Conservation (phyloP, 2,113 vertebrate genomes). For the Speoplatyrhinus poulsoni region DNA sequence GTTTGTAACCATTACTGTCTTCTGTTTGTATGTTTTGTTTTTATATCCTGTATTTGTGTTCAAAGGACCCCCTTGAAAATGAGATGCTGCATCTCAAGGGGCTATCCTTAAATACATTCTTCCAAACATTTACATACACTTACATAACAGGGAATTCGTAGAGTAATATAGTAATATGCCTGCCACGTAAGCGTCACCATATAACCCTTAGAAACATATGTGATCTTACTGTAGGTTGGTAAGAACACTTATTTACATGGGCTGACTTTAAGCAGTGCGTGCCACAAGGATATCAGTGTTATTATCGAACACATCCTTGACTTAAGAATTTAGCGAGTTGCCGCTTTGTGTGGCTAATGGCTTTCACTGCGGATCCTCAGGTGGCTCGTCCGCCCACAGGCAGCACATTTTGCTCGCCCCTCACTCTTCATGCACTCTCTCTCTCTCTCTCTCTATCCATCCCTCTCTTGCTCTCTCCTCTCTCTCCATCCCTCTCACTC, state of each 20-base stretch:
- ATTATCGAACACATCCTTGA: conserved; percentile 67
- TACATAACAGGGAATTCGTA: neutral
- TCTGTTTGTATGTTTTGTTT: no score
- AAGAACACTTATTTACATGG: conserved; percentile 11
- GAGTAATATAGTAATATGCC: no score
- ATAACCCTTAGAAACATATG: conserved; percentile 3
- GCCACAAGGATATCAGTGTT: conserved; percentile 52
- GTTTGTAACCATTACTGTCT: no score
- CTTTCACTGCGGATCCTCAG: conserved; percentile 68
- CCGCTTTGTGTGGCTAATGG: conserved; percentile 67
- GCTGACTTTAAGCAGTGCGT: conserved; percentile 15
- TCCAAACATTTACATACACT: no score
- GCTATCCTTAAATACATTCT: no score
- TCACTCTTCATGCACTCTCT: conserved; percentile 38
- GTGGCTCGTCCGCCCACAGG: conserved; percentile 63
- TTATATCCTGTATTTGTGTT: no score
- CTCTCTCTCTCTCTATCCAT: conserved; percentile 12
- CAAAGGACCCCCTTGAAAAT: no score
- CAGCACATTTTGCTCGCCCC: conserved; percentile 42
- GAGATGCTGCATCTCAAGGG: no score
- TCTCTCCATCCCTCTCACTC: neutral
- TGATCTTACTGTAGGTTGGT: neutral
- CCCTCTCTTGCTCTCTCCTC: conserved; percentile 18
- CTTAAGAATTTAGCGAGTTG: conserved; percentile 64
- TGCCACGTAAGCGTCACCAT: neutral